These are phyloP conservation scores for Saccostrea glomerata DNA, from an alignment of 1,140 invertebrate species.

Conservation along the genomic window DNA sequence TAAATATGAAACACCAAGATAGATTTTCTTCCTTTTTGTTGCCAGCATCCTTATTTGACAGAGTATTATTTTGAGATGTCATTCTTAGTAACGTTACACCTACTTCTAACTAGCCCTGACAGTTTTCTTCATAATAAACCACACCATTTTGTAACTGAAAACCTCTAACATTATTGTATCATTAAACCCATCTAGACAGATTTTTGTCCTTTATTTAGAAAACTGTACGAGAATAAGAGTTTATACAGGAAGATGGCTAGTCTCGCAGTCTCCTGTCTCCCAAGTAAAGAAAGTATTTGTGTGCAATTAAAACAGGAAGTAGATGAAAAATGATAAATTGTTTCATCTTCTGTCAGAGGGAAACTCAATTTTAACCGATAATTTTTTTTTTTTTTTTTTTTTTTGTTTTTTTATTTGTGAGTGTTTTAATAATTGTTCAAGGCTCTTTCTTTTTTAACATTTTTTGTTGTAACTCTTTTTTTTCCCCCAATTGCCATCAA, in stretches of 20 bases:
- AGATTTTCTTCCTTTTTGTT: too few species aligned
- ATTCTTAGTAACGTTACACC: neutral
- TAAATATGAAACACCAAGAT: too few species aligned
- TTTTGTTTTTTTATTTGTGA: too few species aligned
- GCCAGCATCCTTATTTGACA: too few species aligned
- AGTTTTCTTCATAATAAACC: neutral
- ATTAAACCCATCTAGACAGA: neutral
- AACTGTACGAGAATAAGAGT: neutral
- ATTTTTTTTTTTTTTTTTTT: too few species aligned
- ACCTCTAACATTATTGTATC: neutral
- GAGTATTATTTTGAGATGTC: too few species aligned
- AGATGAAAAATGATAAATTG: neutral
- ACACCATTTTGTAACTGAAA: neutral
- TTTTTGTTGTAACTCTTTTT: too few species aligned
- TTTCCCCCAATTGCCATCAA: too few species aligned
- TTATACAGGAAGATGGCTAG: constrained; percentile 17
- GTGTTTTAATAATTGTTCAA: too few species aligned
- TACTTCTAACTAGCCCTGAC: neutral
- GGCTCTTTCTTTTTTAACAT: too few species aligned
- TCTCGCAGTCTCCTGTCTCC: neutral
- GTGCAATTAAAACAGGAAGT: neutral
- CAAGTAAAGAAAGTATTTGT: neutral
- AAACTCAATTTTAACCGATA: too few species aligned
- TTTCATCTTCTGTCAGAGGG: too few species aligned
- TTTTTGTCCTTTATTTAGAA: neutral